A percentile compares a stretch with the other conserved stretches of the same genome.
These are phyloP conservation scores for Kryptolebias marmoratus DNA, from an alignment of 2,113 vertebrate genomes.

Conservation along the genomic window DNA sequence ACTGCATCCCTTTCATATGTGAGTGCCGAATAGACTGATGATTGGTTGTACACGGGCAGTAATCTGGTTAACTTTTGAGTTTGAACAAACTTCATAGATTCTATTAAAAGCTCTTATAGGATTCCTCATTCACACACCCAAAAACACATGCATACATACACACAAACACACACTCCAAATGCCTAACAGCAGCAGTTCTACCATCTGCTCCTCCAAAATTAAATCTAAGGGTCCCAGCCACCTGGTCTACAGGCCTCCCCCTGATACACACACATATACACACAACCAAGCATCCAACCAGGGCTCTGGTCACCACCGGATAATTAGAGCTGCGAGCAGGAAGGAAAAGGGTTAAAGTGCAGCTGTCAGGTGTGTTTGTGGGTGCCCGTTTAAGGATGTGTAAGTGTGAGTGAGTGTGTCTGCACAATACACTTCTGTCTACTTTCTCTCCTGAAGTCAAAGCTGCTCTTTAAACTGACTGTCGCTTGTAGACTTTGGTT, in stretches of 20 bases:
- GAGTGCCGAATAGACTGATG: not conserved
- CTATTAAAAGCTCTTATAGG: conserved; percentile 15
- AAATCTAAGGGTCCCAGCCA: conserved; percentile 63
- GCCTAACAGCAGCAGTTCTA: conserved; percentile 63
- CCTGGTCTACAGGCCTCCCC: conserved; percentile 41
- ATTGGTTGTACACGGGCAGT: no score
- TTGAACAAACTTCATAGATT: conserved; percentile 1
- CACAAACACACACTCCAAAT: conserved; percentile 30
- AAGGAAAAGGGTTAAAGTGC: conserved; percentile 63
- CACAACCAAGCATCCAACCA: conserved; percentile 11
- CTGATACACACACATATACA: conserved; percentile 17
- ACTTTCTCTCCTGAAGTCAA: conserved; percentile 45
- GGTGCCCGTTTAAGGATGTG: conserved; percentile 9
- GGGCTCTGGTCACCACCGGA: conserved; percentile 44
- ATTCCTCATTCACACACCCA: conserved; percentile 14
- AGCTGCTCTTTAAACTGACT: conserved; percentile 63
- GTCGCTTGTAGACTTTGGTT: conserved; percentile 60
- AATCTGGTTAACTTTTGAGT: not conserved
- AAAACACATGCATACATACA: conserved; percentile 25
- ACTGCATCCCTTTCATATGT: not conserved
- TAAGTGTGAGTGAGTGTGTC: conserved; percentile 2
- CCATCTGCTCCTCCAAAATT: conserved; percentile 79
- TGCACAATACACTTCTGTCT: conserved; percentile 66
- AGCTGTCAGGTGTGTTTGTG: conserved; percentile 74
- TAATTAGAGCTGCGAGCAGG: conserved; percentile 67